phyloP scores from a whole-genome alignment of 2,797 vertebrate species.

The Oophaga sylvatica region DNA sequence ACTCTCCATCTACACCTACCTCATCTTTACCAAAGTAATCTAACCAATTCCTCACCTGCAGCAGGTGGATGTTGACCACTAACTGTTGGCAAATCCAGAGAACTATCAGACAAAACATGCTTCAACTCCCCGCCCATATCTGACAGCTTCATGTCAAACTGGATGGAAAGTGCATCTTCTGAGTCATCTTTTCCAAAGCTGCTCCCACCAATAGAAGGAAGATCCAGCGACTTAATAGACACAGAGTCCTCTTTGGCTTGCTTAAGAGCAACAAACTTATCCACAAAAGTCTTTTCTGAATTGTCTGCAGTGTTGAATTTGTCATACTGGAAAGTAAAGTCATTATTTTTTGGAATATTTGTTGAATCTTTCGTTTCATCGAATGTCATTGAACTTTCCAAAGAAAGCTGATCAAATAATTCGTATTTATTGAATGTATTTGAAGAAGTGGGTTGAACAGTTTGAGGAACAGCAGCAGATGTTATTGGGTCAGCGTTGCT shows the following conservation, averaged over 20 bases:
- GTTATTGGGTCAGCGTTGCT: slow-evolving; percentile 61
- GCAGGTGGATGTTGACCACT: slow-evolving; percentile 94
- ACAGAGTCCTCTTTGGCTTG: slow-evolving; percentile 95
- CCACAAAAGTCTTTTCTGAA: slow-evolving; percentile 88
- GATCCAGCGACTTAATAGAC: slow-evolving; percentile 96
- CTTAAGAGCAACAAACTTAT: slow-evolving; percentile 91
- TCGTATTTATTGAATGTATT: slow-evolving; percentile 82
- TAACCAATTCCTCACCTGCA: slow-evolving; percentile 99
- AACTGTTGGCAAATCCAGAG: slow-evolving; percentile 97
- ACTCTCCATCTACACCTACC: slow-evolving; percentile 51
- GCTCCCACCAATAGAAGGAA: slow-evolving; percentile 95
- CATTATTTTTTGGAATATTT: slow-evolving; percentile 77
- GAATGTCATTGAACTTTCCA: slow-evolving; percentile 80
- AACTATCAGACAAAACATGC: slow-evolving; percentile 99
- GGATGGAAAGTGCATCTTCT: slow-evolving; percentile 94
- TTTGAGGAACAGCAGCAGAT: slow-evolving; percentile 56
- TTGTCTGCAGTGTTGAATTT: slow-evolving; percentile 85
- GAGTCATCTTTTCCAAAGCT: slow-evolving; percentile 96
- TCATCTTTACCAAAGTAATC: slow-evolving; percentile 92
- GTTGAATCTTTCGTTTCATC: slow-evolving; percentile 86
- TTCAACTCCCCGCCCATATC: slow-evolving; percentile 98
- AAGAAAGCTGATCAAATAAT: slow-evolving; percentile 90
- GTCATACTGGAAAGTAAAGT: slow-evolving; percentile 92
- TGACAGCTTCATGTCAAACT: slow-evolving; percentile 98
- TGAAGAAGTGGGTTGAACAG: slow-evolving; percentile 63